Evolutionary conservation across 2,888 invertebrate species (phyloP).

Genomic region (Copidosoma aretas): DNA sequence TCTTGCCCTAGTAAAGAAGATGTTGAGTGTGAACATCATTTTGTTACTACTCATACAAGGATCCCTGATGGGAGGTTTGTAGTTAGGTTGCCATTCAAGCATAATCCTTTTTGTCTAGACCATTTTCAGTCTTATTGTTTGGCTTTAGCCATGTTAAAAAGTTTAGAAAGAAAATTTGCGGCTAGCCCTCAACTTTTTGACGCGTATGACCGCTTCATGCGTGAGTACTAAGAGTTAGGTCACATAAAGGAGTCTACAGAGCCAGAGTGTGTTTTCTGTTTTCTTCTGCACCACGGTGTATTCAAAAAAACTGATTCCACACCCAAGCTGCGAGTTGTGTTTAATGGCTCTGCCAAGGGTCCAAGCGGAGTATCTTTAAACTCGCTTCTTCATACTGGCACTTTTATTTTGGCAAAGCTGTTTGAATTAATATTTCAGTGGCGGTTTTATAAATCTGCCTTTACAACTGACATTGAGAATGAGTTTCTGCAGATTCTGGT

Average conservation of each 20-base stretch:
- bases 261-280: no score
- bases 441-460: not conserved
- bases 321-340: conserved; percentile 1
- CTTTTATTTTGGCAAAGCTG: not conserved
- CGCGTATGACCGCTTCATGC: no score
- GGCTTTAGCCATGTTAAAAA: no score
- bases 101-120: not conserved
- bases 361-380: not conserved
- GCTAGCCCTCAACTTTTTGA: no score
- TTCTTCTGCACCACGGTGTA: conserved; percentile 7
- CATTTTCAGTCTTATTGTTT: no score
- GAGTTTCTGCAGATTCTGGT: not conserved
- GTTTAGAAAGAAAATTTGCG: no score
- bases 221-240: no score
- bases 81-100: not conserved
- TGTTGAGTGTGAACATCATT: not conserved
- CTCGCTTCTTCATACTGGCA: not conserved
- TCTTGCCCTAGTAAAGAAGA: not conserved
- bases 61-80: not conserved
- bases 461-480: not conserved
- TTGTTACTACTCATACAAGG: not conserved
- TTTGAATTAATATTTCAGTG: not conserved
- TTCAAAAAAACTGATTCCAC: not conserved
- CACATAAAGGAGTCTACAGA: no score
- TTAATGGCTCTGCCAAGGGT: not conserved